Evolutionary conservation across 2,113 vertebrate species (phyloP), one percentile per base, ranked within the genome.

Genomic region (Toxotes chatareus): DNA sequence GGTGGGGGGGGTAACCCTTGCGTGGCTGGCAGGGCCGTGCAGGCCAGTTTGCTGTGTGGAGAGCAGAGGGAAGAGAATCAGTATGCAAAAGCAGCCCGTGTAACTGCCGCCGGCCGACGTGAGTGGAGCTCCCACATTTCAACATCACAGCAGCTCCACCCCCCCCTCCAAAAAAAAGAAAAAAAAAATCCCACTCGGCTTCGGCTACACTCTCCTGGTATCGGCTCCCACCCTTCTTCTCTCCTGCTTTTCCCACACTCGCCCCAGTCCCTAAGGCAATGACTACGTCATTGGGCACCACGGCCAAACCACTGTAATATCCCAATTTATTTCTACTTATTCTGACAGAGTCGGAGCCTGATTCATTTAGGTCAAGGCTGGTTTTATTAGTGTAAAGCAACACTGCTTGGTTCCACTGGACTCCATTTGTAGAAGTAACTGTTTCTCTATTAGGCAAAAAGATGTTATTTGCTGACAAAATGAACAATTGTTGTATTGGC

Each of bases 171-270:
- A 78, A 86, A 79, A 67, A 59, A 64, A 65, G 72, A 51, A 27
- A 27, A 79, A 67, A 80, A 77, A 82, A 85, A 92, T 84, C 88
- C 80, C 75, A 79, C 79, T 91, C 77, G 31, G 77, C 82, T 88
- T 55, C 67, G 36, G 66, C 90, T 89, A 61, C 60, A 40, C 86
- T 88, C 91, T 92, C 90, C 80, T 80, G 90, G 83, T 90, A 88
- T 89, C 81, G 46, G 89, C 93, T 93, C 88, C 92, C 89, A 91
- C 90, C 90, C 91, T 90, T 88, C 64, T 88, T 79, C 89, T 89
- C 86, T 87, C 79, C 80, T 75, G 80, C 74, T 93, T 94, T 95
- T 94, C 94, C 93, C 93, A 94, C 94, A 94, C 94, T 94, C 90
- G 73, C 82, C 78, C 82, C 59, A 69, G 83, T 94, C 91, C 93